These are phyloP conservation scores for Lucilia sericata DNA, from an alignment of 1,140 invertebrate genomes.

Conservation along the genomic window DNA sequence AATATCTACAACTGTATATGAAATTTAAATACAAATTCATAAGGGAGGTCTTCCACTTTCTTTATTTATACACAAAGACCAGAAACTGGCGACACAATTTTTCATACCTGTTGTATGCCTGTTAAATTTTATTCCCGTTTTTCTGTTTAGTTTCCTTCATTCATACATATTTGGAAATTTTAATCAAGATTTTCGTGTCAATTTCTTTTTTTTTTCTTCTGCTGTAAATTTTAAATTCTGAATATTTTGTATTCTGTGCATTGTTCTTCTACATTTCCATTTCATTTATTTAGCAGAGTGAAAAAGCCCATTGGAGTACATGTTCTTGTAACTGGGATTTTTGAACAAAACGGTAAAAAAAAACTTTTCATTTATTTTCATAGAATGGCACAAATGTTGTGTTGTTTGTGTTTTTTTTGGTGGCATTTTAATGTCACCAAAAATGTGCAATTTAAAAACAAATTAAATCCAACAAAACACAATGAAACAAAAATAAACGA, in stretches of 20 bases:
- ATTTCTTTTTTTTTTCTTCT: slow-evolving; percentile 46
- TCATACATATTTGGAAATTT: slow-evolving; percentile 67
- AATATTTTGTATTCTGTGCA: too few species aligned
- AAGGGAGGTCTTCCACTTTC: slow-evolving; percentile 33
- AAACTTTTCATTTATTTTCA: slow-evolving; percentile 39
- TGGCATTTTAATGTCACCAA: slow-evolving; percentile 62
- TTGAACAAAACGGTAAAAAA: background rate
- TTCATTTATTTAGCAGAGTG: background rate
- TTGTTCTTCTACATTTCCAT: background rate
- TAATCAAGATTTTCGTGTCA: slow-evolving; percentile 59
- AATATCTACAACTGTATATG: background rate
- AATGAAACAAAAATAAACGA: background rate
- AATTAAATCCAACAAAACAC: slow-evolving; percentile 54
- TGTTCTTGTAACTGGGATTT: background rate
- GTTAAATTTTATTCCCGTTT: background rate
- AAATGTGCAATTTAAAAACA: slow-evolving; percentile 60
- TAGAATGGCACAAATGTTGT: slow-evolving; percentile 60
- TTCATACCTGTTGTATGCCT: slow-evolving; percentile 26
- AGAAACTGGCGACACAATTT: background rate
- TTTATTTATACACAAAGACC: background rate
- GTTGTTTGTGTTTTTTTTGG: slow-evolving; percentile 63
- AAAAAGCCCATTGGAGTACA: background rate
- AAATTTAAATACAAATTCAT: background rate
- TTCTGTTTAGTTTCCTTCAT: slow-evolving; percentile 46
- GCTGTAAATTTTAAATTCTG: slow-evolving; percentile 40